These are phyloP conservation scores for Microcebus lehilahytsara DNA, from an alignment of 2,113 vertebrate species.

Conservation along the genomic window DNA sequence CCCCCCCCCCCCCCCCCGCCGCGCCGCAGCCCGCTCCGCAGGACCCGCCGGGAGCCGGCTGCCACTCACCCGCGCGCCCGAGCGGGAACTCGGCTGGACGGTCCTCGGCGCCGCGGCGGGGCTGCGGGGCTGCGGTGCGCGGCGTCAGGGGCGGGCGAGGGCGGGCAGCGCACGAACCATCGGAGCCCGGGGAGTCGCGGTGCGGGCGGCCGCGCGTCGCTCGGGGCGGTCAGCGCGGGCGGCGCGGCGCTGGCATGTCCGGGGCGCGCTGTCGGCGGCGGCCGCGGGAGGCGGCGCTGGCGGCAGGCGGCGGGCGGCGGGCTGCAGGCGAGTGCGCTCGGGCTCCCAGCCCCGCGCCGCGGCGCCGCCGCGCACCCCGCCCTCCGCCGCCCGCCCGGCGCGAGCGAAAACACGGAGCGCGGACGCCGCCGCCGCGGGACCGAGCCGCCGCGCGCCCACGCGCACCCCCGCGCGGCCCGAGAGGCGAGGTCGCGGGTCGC, in stretches of 20 bases:
- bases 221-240: neutral
- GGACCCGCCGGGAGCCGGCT: neutral
- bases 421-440: neutral
- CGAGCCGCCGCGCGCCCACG: neutral
- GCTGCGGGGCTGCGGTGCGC: neutral
- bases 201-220: neutral
- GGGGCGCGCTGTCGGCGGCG: conserved; percentile 45
- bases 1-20: neutral
- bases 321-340: conserved; percentile 51
- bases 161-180: neutral
- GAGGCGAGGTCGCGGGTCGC: neutral
- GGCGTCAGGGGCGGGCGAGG: neutral
- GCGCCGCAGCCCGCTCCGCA: conserved; percentile 24
- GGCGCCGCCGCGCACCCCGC: conserved; percentile 52
- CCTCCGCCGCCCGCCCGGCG: conserved; percentile 8
- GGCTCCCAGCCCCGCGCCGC: neutral
- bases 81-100: neutral
- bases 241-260: neutral
- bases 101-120: neutral
- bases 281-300: conserved; percentile 41
- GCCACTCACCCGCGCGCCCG: conserved; percentile 53
- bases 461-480: neutral
- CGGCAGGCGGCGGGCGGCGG: neutral
- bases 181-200: neutral
- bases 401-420: conserved; percentile 68